Evolutionary conservation across 2,113 vertebrate species (phyloP).

Genomic region (Orycteropus afer): DNA sequence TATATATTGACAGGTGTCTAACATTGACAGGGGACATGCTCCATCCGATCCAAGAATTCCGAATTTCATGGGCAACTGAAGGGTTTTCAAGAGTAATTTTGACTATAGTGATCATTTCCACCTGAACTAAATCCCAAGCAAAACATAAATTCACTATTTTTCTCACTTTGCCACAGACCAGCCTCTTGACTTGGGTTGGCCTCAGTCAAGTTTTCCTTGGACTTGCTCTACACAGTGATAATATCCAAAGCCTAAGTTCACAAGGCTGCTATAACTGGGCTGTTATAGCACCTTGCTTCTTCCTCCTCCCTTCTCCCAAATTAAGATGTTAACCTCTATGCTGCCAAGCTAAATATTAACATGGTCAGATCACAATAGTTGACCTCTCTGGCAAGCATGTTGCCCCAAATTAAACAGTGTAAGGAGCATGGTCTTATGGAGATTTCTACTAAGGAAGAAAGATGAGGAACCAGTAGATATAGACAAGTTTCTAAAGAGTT

Average conservation of each 20-base stretch:
- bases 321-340: not conserved
- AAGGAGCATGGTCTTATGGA: not conserved
- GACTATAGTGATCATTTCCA: not conserved
- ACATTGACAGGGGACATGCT: not conserved
- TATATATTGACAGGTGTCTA: too few species aligned
- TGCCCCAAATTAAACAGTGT: not conserved
- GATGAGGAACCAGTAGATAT: not conserved
- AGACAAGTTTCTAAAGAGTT: not conserved
- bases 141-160: not conserved
- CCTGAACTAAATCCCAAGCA: not conserved
- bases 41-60: not conserved
- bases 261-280: not conserved
- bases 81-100: not conserved
- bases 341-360: not conserved
- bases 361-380: not conserved
- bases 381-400: not conserved
- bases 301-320: not conserved
- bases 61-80: not conserved
- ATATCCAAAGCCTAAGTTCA: not conserved
- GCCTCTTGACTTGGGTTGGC: not conserved
- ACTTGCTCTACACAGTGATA: not conserved
- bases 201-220: not conserved
- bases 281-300: not conserved
- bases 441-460: slow-evolving; percentile 13
- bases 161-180: not conserved